Base-by-base conservation (phyloP, 2,113 vertebrate species). In the Sisor rabdophorus region DNA sequence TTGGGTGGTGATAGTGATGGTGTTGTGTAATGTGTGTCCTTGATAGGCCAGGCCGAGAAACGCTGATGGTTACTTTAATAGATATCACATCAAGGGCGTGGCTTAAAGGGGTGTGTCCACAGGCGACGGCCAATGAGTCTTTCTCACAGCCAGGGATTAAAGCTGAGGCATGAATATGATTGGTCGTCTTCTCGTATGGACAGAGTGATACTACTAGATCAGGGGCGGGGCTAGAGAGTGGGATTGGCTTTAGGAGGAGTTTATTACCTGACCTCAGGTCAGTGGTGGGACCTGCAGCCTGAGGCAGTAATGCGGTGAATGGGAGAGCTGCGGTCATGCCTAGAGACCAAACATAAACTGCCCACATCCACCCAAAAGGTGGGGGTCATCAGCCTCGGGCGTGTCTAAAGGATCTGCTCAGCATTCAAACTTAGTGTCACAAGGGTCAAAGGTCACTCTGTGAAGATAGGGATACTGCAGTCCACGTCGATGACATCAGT, bases 81-180 rank as follows among this genome's bases (percentile, higher is more conserved):
- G 28, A 26, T 64, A 44, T 50, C 15, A 50, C 65, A 50, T 50
- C 2, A 50, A 50, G 47, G 44, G 24, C 1, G 44, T 68, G 44
- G 47, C 15, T 19, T 68, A 50, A 52, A 69, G 4, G 48, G 24
- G 65, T 5, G 16, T 50, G 47, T 20, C 65, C 24, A 50, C 48
- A 2, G 3, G 22, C 28, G n/a, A 17, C 48, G 5, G 15, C 15
- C 44, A 48, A 28, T n/a, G 13, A 30, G 16, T 60, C 8, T 60
- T 8, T 16, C 26, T 58, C 65, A 40, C 11, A n/a, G 22, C 11
- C 64, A 52, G 56, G 12, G 56, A 28, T 53, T 9, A 30, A 32
- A 48, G 73, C 11, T 40, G 30, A 76, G 61, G 55, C 75, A 69
- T 11, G 68, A 26, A 53, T 32, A n/a, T 47, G 16, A 15, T 58